Evolutionary conservation across 2,888 invertebrate genomes (phyloP).

Genomic region (Malacosoma neustria): DNA sequence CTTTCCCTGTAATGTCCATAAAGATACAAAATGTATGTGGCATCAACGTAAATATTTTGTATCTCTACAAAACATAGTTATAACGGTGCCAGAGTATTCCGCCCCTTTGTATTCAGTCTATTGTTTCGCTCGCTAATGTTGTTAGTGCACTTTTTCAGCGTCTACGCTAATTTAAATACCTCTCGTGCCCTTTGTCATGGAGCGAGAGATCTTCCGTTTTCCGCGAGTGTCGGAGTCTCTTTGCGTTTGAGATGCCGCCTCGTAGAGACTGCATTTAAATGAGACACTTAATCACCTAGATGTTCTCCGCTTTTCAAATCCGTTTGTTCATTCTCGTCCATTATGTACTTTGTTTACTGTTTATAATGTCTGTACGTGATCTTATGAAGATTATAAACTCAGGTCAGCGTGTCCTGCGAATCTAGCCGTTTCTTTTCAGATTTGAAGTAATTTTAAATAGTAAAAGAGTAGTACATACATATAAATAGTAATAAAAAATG

Average conservation of each 20-base stretch:
- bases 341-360: constrained; percentile 48
- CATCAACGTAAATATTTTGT: too few relatives aligned
- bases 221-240: constrained; percentile 61
- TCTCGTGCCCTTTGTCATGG: constrained; percentile 67
- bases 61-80: constrained; percentile 4
- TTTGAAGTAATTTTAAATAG: too few relatives aligned
- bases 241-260: constrained; percentile 67
- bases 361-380: constrained; percentile 5
- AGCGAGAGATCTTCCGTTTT: constrained; percentile 70
- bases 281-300: constrained; percentile 73
- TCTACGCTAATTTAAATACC: constrained; percentile 73
- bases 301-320: constrained; percentile 60
- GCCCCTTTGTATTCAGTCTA: constrained; percentile 58
- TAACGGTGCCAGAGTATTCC: constrained; percentile 32
- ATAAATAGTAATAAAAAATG: not conserved
- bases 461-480: not conserved
- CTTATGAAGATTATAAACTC: too few relatives aligned
- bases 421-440: too few relatives aligned
- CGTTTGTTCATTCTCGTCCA: constrained; percentile 53
- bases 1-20: too few relatives aligned
- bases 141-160: constrained; percentile 73
- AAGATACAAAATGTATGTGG: too few relatives aligned
- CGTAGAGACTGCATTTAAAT: constrained; percentile 72
- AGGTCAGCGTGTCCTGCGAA: too few relatives aligned
- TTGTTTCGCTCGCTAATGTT: constrained; percentile 71